Base-by-base conservation (phyloP, 2,888 invertebrate species). In the Acrobasis repandana region DNA sequence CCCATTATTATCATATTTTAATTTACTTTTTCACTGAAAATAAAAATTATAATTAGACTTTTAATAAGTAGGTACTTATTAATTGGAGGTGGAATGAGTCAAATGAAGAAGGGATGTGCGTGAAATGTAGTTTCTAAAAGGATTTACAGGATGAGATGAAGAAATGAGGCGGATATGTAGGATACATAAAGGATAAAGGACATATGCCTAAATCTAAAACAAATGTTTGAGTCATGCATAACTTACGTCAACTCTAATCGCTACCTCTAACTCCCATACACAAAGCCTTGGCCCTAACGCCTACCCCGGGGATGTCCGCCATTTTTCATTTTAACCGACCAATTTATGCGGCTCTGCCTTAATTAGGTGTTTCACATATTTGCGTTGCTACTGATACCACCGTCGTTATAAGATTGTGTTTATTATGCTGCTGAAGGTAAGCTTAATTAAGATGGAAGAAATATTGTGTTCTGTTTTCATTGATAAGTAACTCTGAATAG, bases 301-400 rank as follows among this genome's bases (percentile, higher is more conserved):
- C 52, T 52, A 59, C 56, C 61, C 57, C 69, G 59, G 48, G 64
- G 65, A 61, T 63, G 65, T 64, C 73, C 65, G 68, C 71, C 70
- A 75, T 77, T 76, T 76, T 74, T 77, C 75, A 76, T 76, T 73
- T 72, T 69, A 74, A 72, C 33, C 60, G 60, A 60, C 60, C 60
- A 60, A 60, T 60, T 60, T 60, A 60, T 60, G 60, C 46, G 52
- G 52, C 46, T 52, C 60, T n/a, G 46, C 33, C 52, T 54, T 60
- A 60, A 60, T 60, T 60, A 60, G 51, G 52, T 52, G 60, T 52
- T 60, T 52, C 60, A 60, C 52, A 52, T 60, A 60, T 60, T 60
- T 52, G 46, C 18, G 52, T 52, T 46, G 43, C 33, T 16, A 10
- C 52, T 52, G 33, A 60, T 50, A 50, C 18, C 28, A 43, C 51